Percentiles rank a stretch among this genome's conserved stretches.
These are phyloP conservation scores for Enteromius fasciolatus DNA, from an alignment of 2,797 vertebrate species.

Conservation along the genomic window DNA sequence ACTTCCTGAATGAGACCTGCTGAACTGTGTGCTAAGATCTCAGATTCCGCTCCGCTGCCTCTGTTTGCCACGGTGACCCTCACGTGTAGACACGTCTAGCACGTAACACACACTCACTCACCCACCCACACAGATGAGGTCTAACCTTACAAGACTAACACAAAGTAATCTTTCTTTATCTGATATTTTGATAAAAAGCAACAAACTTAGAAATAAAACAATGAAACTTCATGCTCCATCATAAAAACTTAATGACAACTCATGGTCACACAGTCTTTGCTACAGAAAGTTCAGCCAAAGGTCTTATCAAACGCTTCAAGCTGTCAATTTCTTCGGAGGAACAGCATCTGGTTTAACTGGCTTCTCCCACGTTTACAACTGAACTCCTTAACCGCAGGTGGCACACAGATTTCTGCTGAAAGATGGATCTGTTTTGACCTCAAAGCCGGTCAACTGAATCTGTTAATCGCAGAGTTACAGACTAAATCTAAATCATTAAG, in stretches of 20 bases:
- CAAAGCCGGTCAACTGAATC: not conserved
- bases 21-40: slow-evolving; percentile 68
- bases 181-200: not conserved
- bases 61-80: slow-evolving; percentile 42
- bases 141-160: not conserved
- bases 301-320: slow-evolving; percentile 13
- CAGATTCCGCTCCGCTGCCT: slow-evolving; percentile 63
- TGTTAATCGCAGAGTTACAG: not conserved
- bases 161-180: not conserved
- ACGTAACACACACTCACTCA: slow-evolving; percentile 13
- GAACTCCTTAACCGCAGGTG: slow-evolving; percentile 72
- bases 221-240: not conserved
- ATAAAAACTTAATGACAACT: not conserved
- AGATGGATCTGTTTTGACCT: slow-evolving; percentile 8
- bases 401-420: slow-evolving; percentile 64
- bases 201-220: not conserved
- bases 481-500: not conserved
- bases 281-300: slow-evolving; percentile 23
- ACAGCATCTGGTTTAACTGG: slow-evolving; percentile 45
- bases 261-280: not conserved
- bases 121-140: slow-evolving; percentile 13
- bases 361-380: slow-evolving; percentile 65
- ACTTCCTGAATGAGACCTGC: slow-evolving; percentile 69
- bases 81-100: slow-evolving; percentile 17
- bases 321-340: slow-evolving; percentile 28